Percentiles rank a stretch among this genome's conserved stretches.
These are phyloP conservation scores for Gallinago media DNA, from an alignment of 2,113 vertebrate species.

Conservation along the genomic window DNA sequence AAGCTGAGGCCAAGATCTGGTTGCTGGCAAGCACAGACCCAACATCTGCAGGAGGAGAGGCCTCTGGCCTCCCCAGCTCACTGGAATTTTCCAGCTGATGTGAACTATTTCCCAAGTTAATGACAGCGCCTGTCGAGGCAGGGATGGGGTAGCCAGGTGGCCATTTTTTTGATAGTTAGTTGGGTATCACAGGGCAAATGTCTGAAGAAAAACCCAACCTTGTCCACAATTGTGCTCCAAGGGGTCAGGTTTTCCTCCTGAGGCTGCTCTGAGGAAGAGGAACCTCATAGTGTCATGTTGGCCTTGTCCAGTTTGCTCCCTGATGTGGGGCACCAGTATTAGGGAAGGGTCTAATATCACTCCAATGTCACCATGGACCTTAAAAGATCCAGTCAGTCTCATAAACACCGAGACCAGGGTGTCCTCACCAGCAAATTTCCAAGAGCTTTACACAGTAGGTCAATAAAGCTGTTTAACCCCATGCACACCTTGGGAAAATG, in stretches of 20 bases:
- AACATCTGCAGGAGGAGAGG: slow-evolving; percentile 67
- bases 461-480: not conserved
- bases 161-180: not conserved
- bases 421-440: not conserved
- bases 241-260: not conserved
- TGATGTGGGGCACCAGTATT: not conserved
- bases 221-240: not conserved
- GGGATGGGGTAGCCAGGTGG: not conserved
- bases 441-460: not conserved
- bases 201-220: not conserved
- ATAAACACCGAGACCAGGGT: not conserved
- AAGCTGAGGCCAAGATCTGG: slow-evolving; percentile 5
- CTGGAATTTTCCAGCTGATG: slow-evolving; percentile 46
- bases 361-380: not conserved
- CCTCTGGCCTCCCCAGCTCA: not conserved
- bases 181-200: not conserved
- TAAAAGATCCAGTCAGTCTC: not conserved
- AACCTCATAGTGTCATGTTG: not conserved
- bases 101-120: not conserved
- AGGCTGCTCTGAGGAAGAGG: not conserved
- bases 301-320: not conserved
- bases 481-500: not conserved
- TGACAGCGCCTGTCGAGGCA: not conserved
- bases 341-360: not conserved
- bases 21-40: slow-evolving; percentile 57